phyloP scores from a whole-genome alignment of 2,797 vertebrate genomes.

The Chromis chromis region DNA sequence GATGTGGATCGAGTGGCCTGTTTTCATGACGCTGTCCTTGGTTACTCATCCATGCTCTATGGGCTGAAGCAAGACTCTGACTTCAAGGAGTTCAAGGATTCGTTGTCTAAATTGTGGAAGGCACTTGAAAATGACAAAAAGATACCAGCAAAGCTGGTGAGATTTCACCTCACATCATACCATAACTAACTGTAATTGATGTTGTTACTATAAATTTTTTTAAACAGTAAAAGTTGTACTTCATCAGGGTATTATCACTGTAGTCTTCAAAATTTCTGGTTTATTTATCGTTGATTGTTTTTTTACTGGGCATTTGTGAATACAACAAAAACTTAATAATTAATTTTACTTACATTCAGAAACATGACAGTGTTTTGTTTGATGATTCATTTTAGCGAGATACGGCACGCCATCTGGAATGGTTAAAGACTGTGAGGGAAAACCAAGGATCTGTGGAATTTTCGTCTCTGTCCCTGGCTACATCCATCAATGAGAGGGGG shows the following conservation, averaged over 20 bases:
- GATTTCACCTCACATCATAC: constrained; percentile 26
- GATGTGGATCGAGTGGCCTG: constrained; percentile 92
- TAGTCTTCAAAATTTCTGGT: no score
- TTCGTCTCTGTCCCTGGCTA: constrained; percentile 87
- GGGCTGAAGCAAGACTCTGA: constrained; percentile 78
- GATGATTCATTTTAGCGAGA: constrained; percentile 48
- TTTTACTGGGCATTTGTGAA: no score
- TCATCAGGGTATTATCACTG: no score
- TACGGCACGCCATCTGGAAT: constrained; percentile 78
- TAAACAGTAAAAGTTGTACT: no score
- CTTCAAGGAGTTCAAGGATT: constrained; percentile 80
- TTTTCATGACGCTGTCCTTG: constrained; percentile 91
- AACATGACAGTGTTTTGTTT: constrained; percentile 73
- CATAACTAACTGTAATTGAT: background rate
- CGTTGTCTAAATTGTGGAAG: constrained; percentile 87
- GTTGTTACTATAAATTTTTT: background rate
- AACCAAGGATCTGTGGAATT: constrained; percentile 90
- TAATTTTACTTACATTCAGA: background rate
- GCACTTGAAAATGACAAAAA: constrained; percentile 88
- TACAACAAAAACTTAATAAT: background rate
- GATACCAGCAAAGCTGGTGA: constrained; percentile 89
- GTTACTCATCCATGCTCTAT: constrained; percentile 89
- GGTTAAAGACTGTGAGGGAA: constrained; percentile 89
- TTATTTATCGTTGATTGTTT: no score
- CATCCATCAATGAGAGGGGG: constrained; percentile 87